Percentiles rank a stretch among this genome's conserved stretches.
phyloP scores from a whole-genome alignment of 2,113 vertebrate genomes.

The Diadophis punctatus region DNA sequence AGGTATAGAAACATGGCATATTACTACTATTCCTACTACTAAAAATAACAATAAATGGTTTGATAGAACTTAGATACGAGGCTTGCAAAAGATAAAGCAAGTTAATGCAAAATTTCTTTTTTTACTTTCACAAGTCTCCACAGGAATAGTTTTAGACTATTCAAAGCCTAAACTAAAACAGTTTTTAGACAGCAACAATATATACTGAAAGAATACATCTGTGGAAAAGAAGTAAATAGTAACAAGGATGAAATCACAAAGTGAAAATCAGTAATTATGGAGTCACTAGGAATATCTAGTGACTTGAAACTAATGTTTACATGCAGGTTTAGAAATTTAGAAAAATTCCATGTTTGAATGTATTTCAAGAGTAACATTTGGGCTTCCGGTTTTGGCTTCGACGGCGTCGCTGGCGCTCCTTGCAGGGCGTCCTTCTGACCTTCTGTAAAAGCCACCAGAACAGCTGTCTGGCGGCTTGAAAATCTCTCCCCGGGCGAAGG shows the following conservation, averaged over 20 bases:
- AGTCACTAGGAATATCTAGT: background rate
- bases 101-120: background rate
- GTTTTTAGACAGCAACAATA: background rate
- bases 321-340: background rate
- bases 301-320: background rate
- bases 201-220: background rate
- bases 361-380: fast-evolving
- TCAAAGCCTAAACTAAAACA: background rate
- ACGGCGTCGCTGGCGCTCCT: too few species aligned
- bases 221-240: background rate
- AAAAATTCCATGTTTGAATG: fast-evolving
- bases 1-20: background rate
- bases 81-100: background rate
- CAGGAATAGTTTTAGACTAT: background rate
- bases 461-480: too few species aligned
- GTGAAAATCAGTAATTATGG: background rate
- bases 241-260: background rate
- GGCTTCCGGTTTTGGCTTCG: too few species aligned
- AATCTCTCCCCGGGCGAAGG: too few species aligned
- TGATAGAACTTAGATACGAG: background rate
- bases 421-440: too few species aligned
- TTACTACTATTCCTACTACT: background rate
- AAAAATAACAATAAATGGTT: background rate
- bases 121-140: background rate
- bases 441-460: too few species aligned